These are phyloP conservation scores for Clarias batrachus DNA, from an alignment of 2,113 vertebrate species.

Conservation along the genomic window DNA sequence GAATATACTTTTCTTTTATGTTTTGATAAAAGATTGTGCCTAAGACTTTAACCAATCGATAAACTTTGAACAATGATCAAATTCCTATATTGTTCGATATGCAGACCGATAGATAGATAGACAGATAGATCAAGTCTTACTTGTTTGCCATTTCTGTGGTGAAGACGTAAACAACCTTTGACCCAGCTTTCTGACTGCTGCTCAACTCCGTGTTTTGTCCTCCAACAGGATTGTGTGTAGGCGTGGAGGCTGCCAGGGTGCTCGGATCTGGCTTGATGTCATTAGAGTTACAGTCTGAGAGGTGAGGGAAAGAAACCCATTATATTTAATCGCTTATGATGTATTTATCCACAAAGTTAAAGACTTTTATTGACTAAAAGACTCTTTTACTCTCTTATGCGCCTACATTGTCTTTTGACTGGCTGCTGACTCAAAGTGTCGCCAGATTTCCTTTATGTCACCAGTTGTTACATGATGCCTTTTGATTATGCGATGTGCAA, in stretches of 20 bases:
- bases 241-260: slow-evolving; percentile 91
- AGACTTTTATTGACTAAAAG: not conserved
- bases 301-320: not conserved
- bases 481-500: not conserved
- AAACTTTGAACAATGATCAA: not conserved
- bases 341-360: not conserved
- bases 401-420: not conserved
- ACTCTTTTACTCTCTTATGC: not conserved
- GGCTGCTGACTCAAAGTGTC: not conserved
- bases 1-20: not conserved
- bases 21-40: not conserved
- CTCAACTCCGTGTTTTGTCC: slow-evolving; percentile 81
- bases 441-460: not conserved
- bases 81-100: not conserved
- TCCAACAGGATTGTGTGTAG: slow-evolving; percentile 84
- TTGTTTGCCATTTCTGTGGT: slow-evolving; percentile 99
- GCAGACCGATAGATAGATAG: not conserved
- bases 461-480: not conserved
- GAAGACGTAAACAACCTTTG: slow-evolving; percentile 98
- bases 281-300: slow-evolving; percentile 90
- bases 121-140: slow-evolving; percentile 72
- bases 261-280: slow-evolving; percentile 91
- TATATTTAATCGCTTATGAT: not conserved
- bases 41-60: not conserved
- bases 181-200: slow-evolving; percentile 85